Conservation (phyloP, 2,113 vertebrate species). For the Neotragus pygmaeus region DNA sequence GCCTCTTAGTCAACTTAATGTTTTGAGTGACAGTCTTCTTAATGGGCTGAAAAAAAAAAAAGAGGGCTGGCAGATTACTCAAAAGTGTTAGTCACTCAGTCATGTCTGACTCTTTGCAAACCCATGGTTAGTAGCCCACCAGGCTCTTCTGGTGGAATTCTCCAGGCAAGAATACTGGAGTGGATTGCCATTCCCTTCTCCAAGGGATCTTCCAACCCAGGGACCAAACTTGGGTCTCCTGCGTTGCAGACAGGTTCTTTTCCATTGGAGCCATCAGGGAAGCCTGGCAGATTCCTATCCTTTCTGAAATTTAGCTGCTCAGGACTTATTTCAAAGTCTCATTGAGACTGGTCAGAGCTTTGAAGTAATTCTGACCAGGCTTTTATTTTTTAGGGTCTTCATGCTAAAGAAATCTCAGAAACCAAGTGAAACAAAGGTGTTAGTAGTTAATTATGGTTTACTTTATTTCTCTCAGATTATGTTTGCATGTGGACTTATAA, state of each 20-base stretch:
- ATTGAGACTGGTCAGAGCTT: not conserved
- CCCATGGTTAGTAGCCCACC: not conserved
- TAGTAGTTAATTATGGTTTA: conserved; percentile 26
- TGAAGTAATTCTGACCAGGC: not conserved
- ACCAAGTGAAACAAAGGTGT: not conserved
- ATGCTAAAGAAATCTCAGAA: not conserved
- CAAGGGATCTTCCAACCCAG: not conserved
- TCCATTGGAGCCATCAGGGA: not conserved
- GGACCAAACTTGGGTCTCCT: not conserved
- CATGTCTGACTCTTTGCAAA: not conserved
- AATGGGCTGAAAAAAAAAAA: not conserved
- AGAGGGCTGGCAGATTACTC: not conserved
- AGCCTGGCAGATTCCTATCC: not conserved
- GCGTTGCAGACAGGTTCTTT: not conserved
- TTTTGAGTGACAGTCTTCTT: not conserved
- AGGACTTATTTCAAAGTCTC: not conserved
- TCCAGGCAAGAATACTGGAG: not conserved
- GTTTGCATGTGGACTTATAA: not conserved
- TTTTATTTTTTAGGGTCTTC: not conserved
- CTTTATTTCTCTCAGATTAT: not conserved
- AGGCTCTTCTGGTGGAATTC: not conserved
- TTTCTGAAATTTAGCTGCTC: not conserved
- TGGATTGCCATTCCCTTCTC: not conserved
- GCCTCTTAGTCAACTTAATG: not conserved
- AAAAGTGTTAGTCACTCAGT: not conserved